Conservation (phyloP, 2,888 invertebrate genomes). For the Lasioglossum figueresi region DNA sequence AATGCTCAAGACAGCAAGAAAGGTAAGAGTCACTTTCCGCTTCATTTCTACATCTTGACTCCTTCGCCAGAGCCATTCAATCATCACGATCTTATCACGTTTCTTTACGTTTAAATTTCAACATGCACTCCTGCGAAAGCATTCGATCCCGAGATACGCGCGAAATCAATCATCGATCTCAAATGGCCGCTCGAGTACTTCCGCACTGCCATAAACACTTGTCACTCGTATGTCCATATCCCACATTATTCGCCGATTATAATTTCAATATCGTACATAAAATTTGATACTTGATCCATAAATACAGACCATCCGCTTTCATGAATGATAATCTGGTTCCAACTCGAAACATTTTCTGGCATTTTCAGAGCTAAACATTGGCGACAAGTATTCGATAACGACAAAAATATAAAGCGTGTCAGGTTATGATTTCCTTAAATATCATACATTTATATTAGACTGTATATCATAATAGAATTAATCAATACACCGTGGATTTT, state of each 20-base stretch:
- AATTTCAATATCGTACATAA: neutral
- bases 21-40: neutral
- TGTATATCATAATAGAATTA: no score
- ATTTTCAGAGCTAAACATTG: neutral
- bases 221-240: neutral
- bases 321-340: neutral
- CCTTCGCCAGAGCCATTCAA: neutral
- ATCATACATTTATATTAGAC: neutral
- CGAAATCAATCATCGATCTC: constrained; percentile 15
- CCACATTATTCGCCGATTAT: no score
- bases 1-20: neutral
- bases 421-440: neutral
- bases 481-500: no score
- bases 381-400: neutral
- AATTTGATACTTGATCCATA: neutral
- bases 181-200: neutral
- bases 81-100: neutral
- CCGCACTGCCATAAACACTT: constrained; percentile 6
- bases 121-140: neutral
- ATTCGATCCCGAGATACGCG: neutral
- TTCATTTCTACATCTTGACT: neutral
- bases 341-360: neutral
- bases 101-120: constrained; percentile 8
- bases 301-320: neutral
- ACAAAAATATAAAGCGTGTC: neutral